Percentiles rank a stretch among this genome's conserved stretches.
phyloP scores from a whole-genome alignment of 2,113 vertebrate species.

The Gambusia holbrooki region DNA sequence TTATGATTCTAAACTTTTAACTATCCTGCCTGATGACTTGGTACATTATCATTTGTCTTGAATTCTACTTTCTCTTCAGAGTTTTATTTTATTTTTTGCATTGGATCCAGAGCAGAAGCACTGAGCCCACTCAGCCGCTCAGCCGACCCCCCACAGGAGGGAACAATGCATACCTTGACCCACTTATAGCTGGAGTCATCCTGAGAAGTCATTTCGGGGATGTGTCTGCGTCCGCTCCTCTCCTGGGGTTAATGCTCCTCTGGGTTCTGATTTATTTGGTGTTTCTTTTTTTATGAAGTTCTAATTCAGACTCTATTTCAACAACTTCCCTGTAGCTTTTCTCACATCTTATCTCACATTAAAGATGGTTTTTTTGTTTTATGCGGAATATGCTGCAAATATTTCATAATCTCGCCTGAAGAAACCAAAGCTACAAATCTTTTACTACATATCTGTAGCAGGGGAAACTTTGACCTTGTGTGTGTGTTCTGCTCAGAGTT shows the following conservation, averaged over 20 bases:
- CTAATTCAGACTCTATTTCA: neutral
- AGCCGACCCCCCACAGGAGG: neutral
- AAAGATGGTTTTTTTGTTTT: neutral
- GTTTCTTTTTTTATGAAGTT: neutral
- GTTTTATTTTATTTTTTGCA: neutral
- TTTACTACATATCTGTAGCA: neutral
- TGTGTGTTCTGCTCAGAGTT: neutral
- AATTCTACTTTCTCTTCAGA: neutral
- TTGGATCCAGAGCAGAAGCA: neutral
- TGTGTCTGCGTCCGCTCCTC: neutral
- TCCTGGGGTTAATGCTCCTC: neutral
- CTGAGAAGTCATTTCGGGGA: neutral
- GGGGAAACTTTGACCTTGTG: neutral
- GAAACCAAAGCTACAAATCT: slow-evolving; percentile 3
- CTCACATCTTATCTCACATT: neutral
- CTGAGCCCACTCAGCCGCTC: neutral
- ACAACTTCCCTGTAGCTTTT: neutral
- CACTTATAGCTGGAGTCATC: neutral
- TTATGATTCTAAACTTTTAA: neutral
- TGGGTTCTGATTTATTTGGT: neutral
- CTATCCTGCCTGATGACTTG: neutral
- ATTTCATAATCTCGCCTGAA: slow-evolving; percentile 1
- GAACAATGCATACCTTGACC: neutral
- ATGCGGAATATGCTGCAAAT: neutral
- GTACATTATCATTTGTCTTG: neutral